phyloP scores from a whole-genome alignment of 2,797 vertebrate genomes.

The Kryptolebias ocellatus region DNA sequence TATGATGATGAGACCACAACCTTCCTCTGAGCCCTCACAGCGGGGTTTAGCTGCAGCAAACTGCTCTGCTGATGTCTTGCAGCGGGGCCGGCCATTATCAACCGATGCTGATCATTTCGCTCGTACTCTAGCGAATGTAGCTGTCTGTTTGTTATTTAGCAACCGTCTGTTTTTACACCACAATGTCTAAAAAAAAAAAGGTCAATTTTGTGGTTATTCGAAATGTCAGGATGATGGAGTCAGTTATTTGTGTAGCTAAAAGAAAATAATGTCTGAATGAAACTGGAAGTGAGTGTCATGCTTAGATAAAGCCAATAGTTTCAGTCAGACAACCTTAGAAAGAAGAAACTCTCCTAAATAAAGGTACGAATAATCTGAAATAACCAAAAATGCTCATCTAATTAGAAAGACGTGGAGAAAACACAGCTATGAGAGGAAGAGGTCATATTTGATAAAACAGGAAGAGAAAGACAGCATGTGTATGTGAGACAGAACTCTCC shows the following conservation, averaged over 20 bases:
- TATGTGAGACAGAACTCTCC: neutral
- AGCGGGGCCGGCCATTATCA: neutral
- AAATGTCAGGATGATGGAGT: neutral
- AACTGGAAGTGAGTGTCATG: neutral
- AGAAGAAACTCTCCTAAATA: neutral
- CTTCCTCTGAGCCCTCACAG: constrained; percentile 5
- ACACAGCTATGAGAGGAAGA: neutral
- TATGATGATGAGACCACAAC: neutral
- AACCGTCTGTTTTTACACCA: neutral
- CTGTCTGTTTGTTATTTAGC: neutral
- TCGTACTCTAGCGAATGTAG: neutral
- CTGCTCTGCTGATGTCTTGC: constrained; percentile 9
- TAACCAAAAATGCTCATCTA: neutral
- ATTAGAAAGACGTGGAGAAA: neutral
- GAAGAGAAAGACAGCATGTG: neutral
- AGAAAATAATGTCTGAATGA: neutral
- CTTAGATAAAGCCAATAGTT: neutral
- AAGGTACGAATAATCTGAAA: neutral
- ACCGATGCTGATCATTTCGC: constrained; percentile 3
- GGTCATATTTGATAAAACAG: neutral
- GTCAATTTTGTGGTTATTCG: no score
- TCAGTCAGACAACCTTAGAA: neutral
- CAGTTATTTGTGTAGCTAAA: neutral
- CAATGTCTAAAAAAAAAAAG: neutral
- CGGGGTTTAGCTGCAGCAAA: neutral